Conservation (phyloP, 37 sponge, comb jelly and placozoan genomes). For the Oopsacas minuta region DNA sequence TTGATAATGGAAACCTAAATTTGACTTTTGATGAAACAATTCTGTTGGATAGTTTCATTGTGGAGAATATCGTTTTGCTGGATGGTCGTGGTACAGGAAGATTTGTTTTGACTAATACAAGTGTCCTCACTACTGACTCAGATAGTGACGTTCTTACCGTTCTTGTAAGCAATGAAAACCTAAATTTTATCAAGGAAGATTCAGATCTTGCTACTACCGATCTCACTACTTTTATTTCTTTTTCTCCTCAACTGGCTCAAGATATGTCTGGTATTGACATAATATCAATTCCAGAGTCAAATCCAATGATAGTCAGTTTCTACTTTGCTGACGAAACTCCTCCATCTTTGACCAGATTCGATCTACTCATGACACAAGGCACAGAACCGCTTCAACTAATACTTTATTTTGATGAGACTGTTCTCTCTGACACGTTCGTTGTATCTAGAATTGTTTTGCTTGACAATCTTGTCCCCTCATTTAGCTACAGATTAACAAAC, state of each 20-base stretch:
- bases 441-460: constrained; percentile 28
- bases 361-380: constrained; percentile 55
- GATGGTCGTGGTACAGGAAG: constrained; percentile 19
- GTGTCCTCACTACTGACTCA: background rate
- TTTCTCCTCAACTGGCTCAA: background rate
- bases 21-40: constrained; percentile 66
- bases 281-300: background rate
- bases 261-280: constrained; percentile 9
- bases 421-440: constrained; percentile 23
- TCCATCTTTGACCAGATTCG: constrained; percentile 37
- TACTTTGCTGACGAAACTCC: constrained; percentile 46
- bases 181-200: constrained; percentile 18
- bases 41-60: background rate
- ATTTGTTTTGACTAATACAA: background rate
- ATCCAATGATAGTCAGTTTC: background rate
- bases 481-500: constrained; percentile 29
- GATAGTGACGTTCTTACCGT: background rate
- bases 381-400: constrained; percentile 55
- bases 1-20: constrained; percentile 36
- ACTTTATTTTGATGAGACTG: constrained; percentile 65
- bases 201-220: constrained; percentile 11
- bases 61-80: background rate
- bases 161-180: background rate
- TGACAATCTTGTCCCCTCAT: background rate
- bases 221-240: background rate